Base-by-base conservation (phyloP, 2,888 invertebrate genomes). In the Prosapia bicincta region DNA sequence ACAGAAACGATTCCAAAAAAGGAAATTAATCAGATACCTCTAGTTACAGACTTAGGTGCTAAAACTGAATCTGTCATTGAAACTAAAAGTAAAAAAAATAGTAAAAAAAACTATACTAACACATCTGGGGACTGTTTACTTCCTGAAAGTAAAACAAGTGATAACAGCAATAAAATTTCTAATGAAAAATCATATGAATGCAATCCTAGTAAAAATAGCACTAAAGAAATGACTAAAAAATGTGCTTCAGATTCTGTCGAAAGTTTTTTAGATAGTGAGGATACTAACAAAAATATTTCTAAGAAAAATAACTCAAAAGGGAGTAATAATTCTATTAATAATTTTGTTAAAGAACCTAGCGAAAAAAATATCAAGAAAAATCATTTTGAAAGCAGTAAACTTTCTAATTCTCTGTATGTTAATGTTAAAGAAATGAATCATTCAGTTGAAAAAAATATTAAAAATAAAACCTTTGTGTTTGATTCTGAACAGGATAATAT, bases 291-390 rank as follows among this genome's bases (percentile, higher is more conserved):
- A 71, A 76, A 72, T 23, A 13, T 32, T 24, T 15, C 54, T 25
- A 13, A 28, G 26, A 54, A 65, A 38, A 72, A 28, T 66, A 76
- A 28, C 76, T 76, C 20, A 20, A 54, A 54, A 72, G 78, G 78
- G 26, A 79, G 80, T 26, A 78, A n/a, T 76, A 26, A 81, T 81
- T 78, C 72, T 79, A 13, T 13, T 54, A 1, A 1, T 20, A 20
- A 13, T 20, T 20, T 2, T 20, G 2, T 20, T 54, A 20, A 54
- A 20, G 20, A 54, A 10, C n/a, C 20, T 5, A 54, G 20, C 5
- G 20, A 2, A 54, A 54, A 54, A 54, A 20, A 20, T 54, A 20
- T 5, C 3, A n/a, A 54, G 54, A 54, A 54, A 54, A 54, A 5
- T 54, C 3, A 6, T 38, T 20, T 2, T 54, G 9, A 54, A 2